Base-by-base conservation (phyloP, 2,888 invertebrate species). In the Andrena praecox region DNA sequence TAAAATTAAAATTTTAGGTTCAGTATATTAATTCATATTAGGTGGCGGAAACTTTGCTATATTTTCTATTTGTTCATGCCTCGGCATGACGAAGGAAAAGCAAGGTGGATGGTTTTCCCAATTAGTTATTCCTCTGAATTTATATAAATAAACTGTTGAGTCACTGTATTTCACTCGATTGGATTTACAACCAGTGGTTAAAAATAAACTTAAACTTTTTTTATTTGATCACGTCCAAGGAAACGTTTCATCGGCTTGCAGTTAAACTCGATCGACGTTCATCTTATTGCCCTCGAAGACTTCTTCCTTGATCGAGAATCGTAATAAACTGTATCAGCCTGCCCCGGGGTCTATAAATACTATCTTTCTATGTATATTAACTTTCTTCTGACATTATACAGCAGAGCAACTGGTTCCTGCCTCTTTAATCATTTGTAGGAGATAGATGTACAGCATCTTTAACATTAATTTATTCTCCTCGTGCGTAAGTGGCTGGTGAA, bases 311-410 rank as follows among this genome's bases (percentile, higher is more conserved):
- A 29, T 33, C n/a, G 52, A 35, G 20, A 73, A 48, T 64, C 7
- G 48, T 62, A 56, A 54, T 42, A 42, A 31, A 68, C 62, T 63
- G 42, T 52, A 78, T 68, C 64, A 27, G 50, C 7, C n/a, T 24
- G 33, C n/a, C 16, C 50, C n/a, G 7, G 29, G 56, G 63, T 54
- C 24, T 69, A 69, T 33, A 60, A 16, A 16, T 33, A 27, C n/a
- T 7, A 42, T 42, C 42, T 16, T 16, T 42, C 42, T 24, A 29
- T 59, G 20, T 27, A 24, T 64, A 56, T 75, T 52, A 74, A 75
- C 75, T 78, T 78, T 78, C 76, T 64, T 78, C 48, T 20, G 67
- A 8, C 56, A 59, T 67, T 42, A 12, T 52, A 56, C 42, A 63
- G 33, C 33, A 10, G 2, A 10, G 42, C 10, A 31, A 31, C 33